A percentile compares a stretch with the other conserved stretches of the same genome.
These are phyloP conservation scores for Chaetorhynchus papuensis DNA, from an alignment of 2,113 vertebrate genomes.

Conservation along the genomic window DNA sequence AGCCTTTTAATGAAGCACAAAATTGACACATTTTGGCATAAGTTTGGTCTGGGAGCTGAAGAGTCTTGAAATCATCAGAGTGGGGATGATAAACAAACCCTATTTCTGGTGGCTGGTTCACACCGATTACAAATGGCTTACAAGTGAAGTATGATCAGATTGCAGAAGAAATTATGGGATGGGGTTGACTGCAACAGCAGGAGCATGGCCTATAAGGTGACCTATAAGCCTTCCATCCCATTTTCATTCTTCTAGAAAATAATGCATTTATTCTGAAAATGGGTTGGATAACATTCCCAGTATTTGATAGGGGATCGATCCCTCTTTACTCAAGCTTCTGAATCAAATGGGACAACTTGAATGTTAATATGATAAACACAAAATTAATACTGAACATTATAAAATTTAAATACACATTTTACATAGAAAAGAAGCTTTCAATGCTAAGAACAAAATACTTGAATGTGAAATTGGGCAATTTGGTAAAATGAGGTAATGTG, in stretches of 20 bases:
- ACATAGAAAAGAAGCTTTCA: neutral
- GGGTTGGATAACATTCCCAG: neutral
- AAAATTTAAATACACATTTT: neutral
- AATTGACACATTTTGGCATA: neutral
- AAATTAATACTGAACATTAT: neutral
- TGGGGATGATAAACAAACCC: neutral
- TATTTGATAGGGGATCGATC: neutral
- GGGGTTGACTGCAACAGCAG: neutral
- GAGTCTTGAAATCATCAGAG: neutral
- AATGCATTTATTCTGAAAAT: neutral
- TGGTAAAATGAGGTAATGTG: neutral
- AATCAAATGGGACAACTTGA: neutral
- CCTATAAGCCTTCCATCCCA: neutral
- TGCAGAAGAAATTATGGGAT: neutral
- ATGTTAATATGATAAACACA: neutral
- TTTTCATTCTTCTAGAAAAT: neutral
- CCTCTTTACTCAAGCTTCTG: neutral
- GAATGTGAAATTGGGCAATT: neutral
- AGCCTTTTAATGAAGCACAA: neutral
- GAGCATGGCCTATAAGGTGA: neutral
- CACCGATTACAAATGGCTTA: neutral
- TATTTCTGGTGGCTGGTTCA: neutral
- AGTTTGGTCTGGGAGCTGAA: neutral
- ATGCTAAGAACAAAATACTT: neutral
- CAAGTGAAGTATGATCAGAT: neutral